Conservation (phyloP, 2,888 invertebrate genomes). For the Orchestes rusci region DNA sequence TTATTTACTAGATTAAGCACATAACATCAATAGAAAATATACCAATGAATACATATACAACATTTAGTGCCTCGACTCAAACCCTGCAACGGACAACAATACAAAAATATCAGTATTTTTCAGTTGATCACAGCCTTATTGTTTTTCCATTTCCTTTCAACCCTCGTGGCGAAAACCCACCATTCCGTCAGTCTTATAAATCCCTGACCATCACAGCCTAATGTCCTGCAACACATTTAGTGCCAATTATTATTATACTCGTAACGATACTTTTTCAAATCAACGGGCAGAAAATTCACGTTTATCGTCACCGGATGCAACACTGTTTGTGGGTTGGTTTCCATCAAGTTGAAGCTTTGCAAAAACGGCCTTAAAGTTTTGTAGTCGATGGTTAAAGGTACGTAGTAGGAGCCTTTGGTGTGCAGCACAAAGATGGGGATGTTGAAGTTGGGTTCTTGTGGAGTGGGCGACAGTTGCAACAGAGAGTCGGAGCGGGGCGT, state of each 20-base stretch:
- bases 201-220: constrained; percentile 39
- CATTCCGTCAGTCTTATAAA: constrained; percentile 37
- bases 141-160: too few species aligned
- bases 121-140: too few species aligned
- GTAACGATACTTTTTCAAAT: constrained; percentile 12
- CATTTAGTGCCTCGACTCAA: too few species aligned
- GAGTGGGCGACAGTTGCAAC: constrained; percentile 28
- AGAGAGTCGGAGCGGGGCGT: constrained; percentile 26
- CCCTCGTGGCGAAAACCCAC: too few species aligned
- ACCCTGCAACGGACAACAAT: too few species aligned
- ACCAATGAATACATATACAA: too few species aligned
- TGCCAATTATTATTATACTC: constrained; percentile 23
- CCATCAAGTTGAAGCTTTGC: constrained; percentile 54
- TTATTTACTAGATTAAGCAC: too few species aligned
- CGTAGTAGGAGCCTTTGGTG: constrained; percentile 80
- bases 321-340: constrained; percentile 48
- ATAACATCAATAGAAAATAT: too few species aligned
- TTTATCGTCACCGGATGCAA: constrained; percentile 85
- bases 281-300: constrained; percentile 59
- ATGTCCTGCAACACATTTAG: too few species aligned
- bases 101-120: too few species aligned
- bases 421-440: constrained; percentile 89
- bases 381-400: constrained; percentile 77
- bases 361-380: constrained; percentile 64
- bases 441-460: constrained; percentile 42